phyloP scores from a whole-genome alignment of 2,888 invertebrate species.

The Euproctis similis region DNA sequence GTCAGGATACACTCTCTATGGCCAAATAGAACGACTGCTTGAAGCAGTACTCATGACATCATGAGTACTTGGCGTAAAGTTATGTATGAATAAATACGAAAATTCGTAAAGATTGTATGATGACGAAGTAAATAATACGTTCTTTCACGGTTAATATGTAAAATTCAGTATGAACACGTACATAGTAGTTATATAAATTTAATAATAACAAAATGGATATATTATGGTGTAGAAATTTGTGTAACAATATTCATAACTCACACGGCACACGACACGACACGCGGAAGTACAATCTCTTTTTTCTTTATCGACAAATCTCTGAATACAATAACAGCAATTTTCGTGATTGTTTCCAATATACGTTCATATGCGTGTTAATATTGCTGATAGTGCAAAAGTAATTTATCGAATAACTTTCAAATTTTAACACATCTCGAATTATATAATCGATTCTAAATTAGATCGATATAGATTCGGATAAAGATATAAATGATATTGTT shows the following conservation, averaged over 20 bases:
- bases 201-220: constrained; percentile 10
- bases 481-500: no score
- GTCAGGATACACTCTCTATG: no score
- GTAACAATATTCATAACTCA: constrained; percentile 16
- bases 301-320: constrained; percentile 19
- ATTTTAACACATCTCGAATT: constrained; percentile 3
- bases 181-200: constrained; percentile 20
- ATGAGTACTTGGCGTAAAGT: no score
- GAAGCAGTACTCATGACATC: no score
- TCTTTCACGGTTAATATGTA: no score
- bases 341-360: constrained; percentile 15
- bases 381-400: constrained; percentile 1
- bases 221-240: constrained; percentile 9
- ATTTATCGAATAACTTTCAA: constrained; percentile 10
- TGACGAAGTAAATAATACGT: no score
- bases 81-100: no score
- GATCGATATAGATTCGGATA: constrained; percentile 10
- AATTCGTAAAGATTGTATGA: no score
- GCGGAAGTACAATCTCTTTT: constrained; percentile 28
- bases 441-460: constrained; percentile 8
- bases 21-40: no score
- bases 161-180: no score
- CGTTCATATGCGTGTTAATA: constrained; percentile 2
- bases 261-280: constrained; percentile 19
- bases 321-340: constrained; percentile 26